A percentile compares a stretch with the other conserved stretches of the same genome.
Evolutionary conservation across 1,140 invertebrate species (phyloP).

Genomic region (Magallana ariakensis): DNA sequence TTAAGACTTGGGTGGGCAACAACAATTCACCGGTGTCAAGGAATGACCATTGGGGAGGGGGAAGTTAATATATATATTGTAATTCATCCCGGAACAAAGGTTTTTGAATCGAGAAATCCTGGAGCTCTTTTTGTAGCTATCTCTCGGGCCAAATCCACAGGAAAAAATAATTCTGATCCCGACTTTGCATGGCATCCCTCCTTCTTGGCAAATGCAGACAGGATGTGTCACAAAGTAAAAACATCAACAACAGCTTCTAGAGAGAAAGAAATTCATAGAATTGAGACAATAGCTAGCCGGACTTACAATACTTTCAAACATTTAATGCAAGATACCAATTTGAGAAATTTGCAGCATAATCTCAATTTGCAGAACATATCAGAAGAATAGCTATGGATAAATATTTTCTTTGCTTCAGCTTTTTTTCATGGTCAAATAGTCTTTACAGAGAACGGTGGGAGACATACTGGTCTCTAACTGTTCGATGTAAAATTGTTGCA

Average conservation of each 20-base stretch:
- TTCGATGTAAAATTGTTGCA: no score
- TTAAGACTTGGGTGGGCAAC: constrained; percentile 45
- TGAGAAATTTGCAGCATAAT: no score
- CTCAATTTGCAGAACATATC: no score
- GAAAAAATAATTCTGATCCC: constrained; percentile 14
- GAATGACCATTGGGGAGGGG: constrained; percentile 58
- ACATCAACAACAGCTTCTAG: constrained; percentile 24
- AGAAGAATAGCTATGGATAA: no score
- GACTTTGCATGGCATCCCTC: constrained; percentile 63
- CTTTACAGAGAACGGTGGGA: no score
- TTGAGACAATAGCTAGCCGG: neutral
- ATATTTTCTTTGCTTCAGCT: no score
- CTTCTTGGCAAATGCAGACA: constrained; percentile 58
- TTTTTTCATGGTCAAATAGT: no score
- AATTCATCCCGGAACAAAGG: no score
- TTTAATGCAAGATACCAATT: no score
- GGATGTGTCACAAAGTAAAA: constrained; percentile 43
- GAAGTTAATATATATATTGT: constrained; percentile 59
- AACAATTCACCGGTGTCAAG: constrained; percentile 48
- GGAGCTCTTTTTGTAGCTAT: constrained; percentile 62
- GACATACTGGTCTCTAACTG: no score
- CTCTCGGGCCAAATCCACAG: constrained; percentile 59
- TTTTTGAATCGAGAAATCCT: no score
- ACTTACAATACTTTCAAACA: no score
- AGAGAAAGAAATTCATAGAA: constrained; percentile 19